These are phyloP conservation scores for Streptopelia turtur DNA, from an alignment of 2,797 vertebrate genomes.

Conservation along the genomic window DNA sequence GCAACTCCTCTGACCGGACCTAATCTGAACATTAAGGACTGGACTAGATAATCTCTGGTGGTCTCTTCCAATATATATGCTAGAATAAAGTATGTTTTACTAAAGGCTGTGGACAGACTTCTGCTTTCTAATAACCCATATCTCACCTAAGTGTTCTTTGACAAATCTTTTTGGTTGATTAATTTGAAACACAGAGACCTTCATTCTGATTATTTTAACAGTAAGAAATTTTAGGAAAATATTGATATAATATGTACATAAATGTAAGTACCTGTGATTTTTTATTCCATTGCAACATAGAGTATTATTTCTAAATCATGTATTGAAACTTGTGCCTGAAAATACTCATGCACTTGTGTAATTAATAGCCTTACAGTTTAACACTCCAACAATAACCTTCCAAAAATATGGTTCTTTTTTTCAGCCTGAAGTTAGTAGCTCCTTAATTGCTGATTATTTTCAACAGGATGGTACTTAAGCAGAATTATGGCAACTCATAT, in stretches of 20 bases:
- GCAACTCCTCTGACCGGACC: background rate
- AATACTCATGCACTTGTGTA: background rate
- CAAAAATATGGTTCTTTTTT: background rate
- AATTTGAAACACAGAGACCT: background rate
- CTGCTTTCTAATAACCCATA: background rate
- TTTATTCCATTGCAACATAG: background rate
- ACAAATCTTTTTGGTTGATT: background rate
- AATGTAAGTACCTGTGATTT: background rate
- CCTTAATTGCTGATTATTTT: conserved; percentile 39
- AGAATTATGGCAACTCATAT: conserved; percentile 13
- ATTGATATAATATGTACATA: background rate
- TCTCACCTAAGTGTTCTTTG: background rate
- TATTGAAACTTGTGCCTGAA: background rate
- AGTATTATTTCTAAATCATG: background rate
- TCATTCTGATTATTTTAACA: background rate
- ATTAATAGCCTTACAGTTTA: background rate
- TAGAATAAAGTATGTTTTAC: background rate
- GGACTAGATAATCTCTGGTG: background rate
- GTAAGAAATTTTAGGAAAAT: background rate
- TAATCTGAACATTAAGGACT: background rate
- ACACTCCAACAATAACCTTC: background rate
- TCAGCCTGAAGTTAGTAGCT: background rate
- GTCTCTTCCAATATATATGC: background rate
- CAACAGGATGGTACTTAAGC: background rate
- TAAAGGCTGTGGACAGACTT: background rate